Base-by-base conservation (phyloP, 2,888 invertebrate species). In the Cephus runcator region DNA sequence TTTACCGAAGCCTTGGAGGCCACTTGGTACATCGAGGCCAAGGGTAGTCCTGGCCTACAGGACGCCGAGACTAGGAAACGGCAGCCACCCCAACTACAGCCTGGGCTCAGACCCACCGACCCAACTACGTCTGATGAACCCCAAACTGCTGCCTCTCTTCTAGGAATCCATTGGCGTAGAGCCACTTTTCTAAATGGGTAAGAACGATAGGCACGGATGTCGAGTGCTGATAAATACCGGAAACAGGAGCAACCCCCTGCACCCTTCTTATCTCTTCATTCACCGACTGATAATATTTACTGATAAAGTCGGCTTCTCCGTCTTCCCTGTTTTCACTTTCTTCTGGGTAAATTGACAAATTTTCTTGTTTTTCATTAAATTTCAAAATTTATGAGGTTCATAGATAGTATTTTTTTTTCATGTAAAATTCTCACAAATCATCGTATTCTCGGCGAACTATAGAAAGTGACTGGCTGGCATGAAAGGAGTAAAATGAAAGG, bases 121-220 rank as follows among this genome's bases (percentile, higher is more conserved):
- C 78, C 77, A 76, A 81, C 76, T 73, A 81, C 82, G 80, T 82
- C 79, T 82, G 78, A 81, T 81, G 83, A 86, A 82, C 84, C 81
- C 85, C 79, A 83, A 84, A 85, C 84, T 80, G 81, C 84, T 80
- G 81, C 83, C 84, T 82, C 83, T 80, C 79, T 88, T 89, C 88
- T 88, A 85, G 85, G 88, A 89, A 88, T 81, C 80, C 89, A 88
- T 83, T 78, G 88, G 89, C 89, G 88, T 87, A 88, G 88, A 78
- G 85, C 73, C 80, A 34, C 23, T 79, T 80, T 79, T 79, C 80
- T 83, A 82, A 56, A 23, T 9, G 40, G 40, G 23, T 56, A 23
- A 76, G 78, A 80, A 75, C 77, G 75, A 15, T 4, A 34, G 23
- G 35, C 12, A n/a, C 71, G 33, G 56, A 73, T 75, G 36, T 56